These are phyloP conservation scores for Trachelus iudaicus DNA, from an alignment of 2,888 invertebrate species.

Conservation along the genomic window DNA sequence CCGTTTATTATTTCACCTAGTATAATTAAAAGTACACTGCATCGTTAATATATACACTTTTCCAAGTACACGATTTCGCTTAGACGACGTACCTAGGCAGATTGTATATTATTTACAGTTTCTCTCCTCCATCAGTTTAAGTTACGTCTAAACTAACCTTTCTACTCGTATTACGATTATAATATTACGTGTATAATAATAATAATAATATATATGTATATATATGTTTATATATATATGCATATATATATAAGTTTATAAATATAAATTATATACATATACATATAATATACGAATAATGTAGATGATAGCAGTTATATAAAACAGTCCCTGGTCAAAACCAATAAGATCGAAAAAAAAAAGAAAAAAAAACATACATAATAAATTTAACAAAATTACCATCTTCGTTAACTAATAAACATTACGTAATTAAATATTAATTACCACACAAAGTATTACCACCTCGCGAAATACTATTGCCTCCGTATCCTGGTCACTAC, in stretches of 20 bases:
- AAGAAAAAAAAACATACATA: slow-evolving; percentile 25
- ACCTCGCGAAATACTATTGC: slow-evolving; percentile 59
- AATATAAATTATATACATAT: neutral
- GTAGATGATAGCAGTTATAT: slow-evolving; percentile 57
- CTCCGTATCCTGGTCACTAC: slow-evolving; percentile 8
- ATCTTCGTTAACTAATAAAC: slow-evolving; percentile 44
- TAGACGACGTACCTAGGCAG: slow-evolving; percentile 57
- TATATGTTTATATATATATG: neutral
- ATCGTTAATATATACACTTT: slow-evolving; percentile 60
- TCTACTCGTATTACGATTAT: slow-evolving; percentile 43
- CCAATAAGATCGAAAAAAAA: slow-evolving; percentile 60
- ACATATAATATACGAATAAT: slow-evolving; percentile 17
- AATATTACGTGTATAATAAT: slow-evolving; percentile 57
- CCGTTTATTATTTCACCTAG: slow-evolving; percentile 64
- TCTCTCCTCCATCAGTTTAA: slow-evolving; percentile 49
- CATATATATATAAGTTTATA: slow-evolving; percentile 1
- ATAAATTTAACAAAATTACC: slow-evolving; percentile 62
- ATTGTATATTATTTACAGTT: slow-evolving; percentile 61
- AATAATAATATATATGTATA: slow-evolving; percentile 28
- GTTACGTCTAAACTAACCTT: slow-evolving; percentile 42
- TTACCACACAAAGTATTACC: slow-evolving; percentile 56
- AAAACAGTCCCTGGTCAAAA: slow-evolving; percentile 65
- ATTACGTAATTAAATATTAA: slow-evolving; percentile 56
- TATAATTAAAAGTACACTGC: slow-evolving; percentile 65
- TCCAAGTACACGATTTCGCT: slow-evolving; percentile 62